phyloP scores from a whole-genome alignment of 2,113 vertebrate species.

The Megatriorchis doriae region DNA sequence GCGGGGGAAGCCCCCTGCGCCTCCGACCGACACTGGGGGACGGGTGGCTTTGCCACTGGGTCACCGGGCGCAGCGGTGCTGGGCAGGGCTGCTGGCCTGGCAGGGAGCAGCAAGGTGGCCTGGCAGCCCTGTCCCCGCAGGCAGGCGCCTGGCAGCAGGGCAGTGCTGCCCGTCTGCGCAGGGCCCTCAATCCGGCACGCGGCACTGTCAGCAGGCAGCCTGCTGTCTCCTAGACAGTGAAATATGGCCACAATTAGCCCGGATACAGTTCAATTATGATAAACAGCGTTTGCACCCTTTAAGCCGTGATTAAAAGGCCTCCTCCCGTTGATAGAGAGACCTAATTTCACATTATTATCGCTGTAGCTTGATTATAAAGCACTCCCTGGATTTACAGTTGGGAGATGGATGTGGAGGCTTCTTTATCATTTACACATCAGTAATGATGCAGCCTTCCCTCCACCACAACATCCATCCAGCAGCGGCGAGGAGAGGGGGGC shows the following conservation, averaged over 20 bases:
- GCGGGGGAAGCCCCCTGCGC: accelerated
- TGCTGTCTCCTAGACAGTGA: conserved; percentile 87
- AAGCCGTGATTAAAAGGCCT: conserved; percentile 96
- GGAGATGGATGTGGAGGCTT: conserved; percentile 76
- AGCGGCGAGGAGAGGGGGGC: not conserved
- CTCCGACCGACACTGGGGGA: accelerated
- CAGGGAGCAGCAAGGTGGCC: not conserved
- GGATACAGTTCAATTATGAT: conserved; percentile 98
- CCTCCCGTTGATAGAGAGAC: conserved; percentile 92
- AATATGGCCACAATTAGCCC: conserved; percentile 97
- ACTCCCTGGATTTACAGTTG: conserved; percentile 76
- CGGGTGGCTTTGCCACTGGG: not conserved
- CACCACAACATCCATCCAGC: conserved; percentile 80
- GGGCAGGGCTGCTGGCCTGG: not conserved
- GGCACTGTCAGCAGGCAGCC: conserved; percentile 59
- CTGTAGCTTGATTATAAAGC: conserved; percentile 84
- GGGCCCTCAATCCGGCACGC: conserved; percentile 28
- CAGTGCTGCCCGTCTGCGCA: not conserved
- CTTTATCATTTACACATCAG: conserved; percentile 96
- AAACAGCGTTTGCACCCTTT: conserved; percentile 89
- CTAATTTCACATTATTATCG: conserved; percentile 95
- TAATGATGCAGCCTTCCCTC: conserved; percentile 76
- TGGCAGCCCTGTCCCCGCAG: not conserved
- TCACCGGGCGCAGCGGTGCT: accelerated
- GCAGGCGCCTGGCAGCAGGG: not conserved